Percentiles rank a stretch among this genome's conserved stretches.
phyloP scores from a whole-genome alignment of 2,888 invertebrate genomes.

The Lissonota sp. region DNA sequence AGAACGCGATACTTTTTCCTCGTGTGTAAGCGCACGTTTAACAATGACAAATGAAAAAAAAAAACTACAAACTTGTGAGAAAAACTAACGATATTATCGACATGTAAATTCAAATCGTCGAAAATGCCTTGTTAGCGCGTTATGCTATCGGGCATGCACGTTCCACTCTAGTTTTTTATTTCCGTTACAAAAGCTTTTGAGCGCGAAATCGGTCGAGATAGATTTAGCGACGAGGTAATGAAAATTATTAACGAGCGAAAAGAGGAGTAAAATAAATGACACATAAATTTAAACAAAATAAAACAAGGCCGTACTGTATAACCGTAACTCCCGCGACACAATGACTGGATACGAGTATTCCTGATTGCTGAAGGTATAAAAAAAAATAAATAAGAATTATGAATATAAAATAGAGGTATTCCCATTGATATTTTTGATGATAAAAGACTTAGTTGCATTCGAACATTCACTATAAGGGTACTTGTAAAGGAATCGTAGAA shows the following conservation, averaged over 20 bases:
- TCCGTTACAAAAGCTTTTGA: constrained; percentile 49
- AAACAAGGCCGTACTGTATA: constrained; percentile 70
- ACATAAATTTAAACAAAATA: constrained; percentile 46
- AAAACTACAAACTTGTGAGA: constrained; percentile 19
- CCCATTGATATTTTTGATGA: constrained; percentile 82
- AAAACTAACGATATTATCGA: constrained; percentile 34
- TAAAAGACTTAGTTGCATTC: constrained; percentile 78
- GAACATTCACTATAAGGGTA: constrained; percentile 74
- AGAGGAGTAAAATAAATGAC: constrained; percentile 33
- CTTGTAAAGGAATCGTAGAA: constrained; percentile 80
- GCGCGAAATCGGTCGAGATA: constrained; percentile 34
- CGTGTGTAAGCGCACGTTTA: constrained; percentile 68
- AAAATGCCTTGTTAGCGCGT: constrained; percentile 55
- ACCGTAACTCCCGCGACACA: constrained; percentile 73
- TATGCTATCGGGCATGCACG: constrained; percentile 34
- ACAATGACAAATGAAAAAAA: constrained; percentile 48
- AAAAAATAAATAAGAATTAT: constrained; percentile 72
- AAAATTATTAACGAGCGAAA: constrained; percentile 22
- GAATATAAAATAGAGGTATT: constrained; percentile 79
- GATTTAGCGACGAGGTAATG: constrained; percentile 16
- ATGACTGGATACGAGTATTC: constrained; percentile 81
- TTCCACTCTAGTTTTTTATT: constrained; percentile 29
- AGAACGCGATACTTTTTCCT: constrained; percentile 68
- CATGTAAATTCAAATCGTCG: constrained; percentile 43
- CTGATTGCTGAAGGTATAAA: constrained; percentile 75